Conservation (phyloP, 1,140 invertebrate species). For the Achroia grisella region DNA sequence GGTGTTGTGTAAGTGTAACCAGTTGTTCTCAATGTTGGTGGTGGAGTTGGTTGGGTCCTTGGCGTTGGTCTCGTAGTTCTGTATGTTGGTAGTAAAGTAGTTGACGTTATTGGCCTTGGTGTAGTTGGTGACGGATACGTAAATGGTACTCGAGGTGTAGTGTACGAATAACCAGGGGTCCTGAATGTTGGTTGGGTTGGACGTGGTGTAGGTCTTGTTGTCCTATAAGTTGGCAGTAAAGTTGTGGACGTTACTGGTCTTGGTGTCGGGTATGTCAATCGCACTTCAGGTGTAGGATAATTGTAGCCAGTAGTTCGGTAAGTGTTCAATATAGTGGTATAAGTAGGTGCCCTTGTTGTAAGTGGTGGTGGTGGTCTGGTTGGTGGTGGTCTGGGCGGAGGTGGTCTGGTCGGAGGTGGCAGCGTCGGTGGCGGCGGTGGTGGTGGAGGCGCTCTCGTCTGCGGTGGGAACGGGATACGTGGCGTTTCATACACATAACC, state of each 20-base stretch:
- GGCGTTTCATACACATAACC: slow-evolving; percentile 25
- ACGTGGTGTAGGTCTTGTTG: slow-evolving; percentile 7
- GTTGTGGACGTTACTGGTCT: slow-evolving; percentile 6
- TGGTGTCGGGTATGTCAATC: slow-evolving; percentile 18
- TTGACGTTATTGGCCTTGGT: slow-evolving; percentile 2
- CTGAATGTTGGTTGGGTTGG: slow-evolving; percentile 8
- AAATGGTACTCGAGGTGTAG: slow-evolving; percentile 14
- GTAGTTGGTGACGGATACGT: slow-evolving; percentile 20
- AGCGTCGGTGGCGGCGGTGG: slow-evolving; percentile 14
- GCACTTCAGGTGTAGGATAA: slow-evolving; percentile 19
- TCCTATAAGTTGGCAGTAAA: not conserved
- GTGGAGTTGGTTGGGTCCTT: slow-evolving; percentile 8
- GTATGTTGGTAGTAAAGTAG: not conserved
- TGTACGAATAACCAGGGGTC: not conserved
- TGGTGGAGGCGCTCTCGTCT: slow-evolving; percentile 15
- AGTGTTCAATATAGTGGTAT: not conserved
- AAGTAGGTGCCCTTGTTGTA: not conserved
- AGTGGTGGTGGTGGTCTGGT: slow-evolving; percentile 14
- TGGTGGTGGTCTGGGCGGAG: no score
- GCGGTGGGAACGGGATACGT: slow-evolving; percentile 16
- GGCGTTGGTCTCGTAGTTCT: slow-evolving; percentile 1
- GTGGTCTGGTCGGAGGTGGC: slow-evolving; percentile 15
- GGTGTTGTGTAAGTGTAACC: slow-evolving; percentile 2
- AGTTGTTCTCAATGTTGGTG: slow-evolving; percentile 3
- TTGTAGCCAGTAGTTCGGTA: slow-evolving; percentile 13